phyloP scores from a whole-genome alignment of 92 coral and sea anemone genomes.

The Epizoanthus scotinus region DNA sequence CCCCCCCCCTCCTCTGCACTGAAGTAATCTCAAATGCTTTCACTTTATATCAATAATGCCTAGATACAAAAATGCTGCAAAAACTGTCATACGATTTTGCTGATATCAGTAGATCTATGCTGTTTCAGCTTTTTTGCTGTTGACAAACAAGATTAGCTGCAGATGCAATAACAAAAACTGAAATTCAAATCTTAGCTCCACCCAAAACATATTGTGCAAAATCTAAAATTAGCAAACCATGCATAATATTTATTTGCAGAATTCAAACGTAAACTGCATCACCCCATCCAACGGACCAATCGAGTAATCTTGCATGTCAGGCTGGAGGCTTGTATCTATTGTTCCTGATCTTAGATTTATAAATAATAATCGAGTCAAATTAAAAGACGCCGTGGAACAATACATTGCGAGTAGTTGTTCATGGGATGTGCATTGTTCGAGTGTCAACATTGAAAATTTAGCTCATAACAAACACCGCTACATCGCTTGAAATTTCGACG shows the following conservation, averaged over 20 bases:
- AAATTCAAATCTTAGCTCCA: slow-evolving; percentile 16
- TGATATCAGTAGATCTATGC: background rate
- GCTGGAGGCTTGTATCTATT: background rate
- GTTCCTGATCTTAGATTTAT: slow-evolving; percentile 4
- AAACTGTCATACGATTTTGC: background rate
- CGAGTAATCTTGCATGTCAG: background rate
- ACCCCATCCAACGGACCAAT: slow-evolving; percentile 1
- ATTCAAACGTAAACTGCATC: background rate
- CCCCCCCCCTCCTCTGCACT: no score
- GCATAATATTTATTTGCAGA: background rate
- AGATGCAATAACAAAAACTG: background rate
- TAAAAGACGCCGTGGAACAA: background rate
- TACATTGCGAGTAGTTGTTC: slow-evolving; percentile 7
- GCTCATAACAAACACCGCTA: background rate
- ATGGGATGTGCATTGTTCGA: slow-evolving; percentile 11
- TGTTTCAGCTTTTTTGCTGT: no score
- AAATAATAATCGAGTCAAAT: background rate
- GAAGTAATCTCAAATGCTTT: no score
- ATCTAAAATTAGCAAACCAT: background rate
- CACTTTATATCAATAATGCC: no score
- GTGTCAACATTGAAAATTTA: slow-evolving; percentile 1
- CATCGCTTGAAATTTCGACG: background rate
- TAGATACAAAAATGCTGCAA: no score
- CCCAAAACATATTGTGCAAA: slow-evolving; percentile 17
- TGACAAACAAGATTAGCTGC: background rate